Percentiles rank a stretch among this genome's conserved stretches.
phyloP scores from a whole-genome alignment of 2,888 invertebrate species.

The Meloe dianella region DNA sequence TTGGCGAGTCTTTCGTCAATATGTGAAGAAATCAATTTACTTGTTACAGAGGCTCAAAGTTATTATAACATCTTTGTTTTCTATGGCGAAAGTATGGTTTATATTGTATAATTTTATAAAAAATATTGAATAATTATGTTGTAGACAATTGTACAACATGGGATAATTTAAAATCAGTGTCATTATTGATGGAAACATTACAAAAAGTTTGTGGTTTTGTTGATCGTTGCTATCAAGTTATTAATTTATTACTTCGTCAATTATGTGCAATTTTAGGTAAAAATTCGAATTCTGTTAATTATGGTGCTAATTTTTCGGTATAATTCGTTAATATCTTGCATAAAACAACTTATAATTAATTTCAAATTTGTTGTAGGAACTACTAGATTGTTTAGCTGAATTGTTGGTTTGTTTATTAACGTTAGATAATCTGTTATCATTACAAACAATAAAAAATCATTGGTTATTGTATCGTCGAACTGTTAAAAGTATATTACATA shows the following conservation, averaged over 20 bases:
- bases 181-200: conserved; percentile 66
- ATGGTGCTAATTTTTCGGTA: conserved; percentile 54
- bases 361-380: conserved; percentile 56
- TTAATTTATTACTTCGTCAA: conserved; percentile 76
- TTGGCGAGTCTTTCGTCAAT: conserved; percentile 79
- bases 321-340: too few relatives aligned
- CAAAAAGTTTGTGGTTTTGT: conserved; percentile 73
- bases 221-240: conserved; percentile 73
- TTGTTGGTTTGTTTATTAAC: conserved; percentile 69
- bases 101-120: too few relatives aligned
- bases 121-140: conserved; percentile 21
- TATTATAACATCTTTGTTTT: conserved; percentile 69
- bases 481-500: conserved; percentile 71
- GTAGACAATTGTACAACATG: conserved; percentile 48
- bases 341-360: too few relatives aligned
- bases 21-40: conserved; percentile 75
- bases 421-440: conserved; percentile 71
- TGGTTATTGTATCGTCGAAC: conserved; percentile 81
- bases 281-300: conserved; percentile 53
- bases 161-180: conserved; percentile 56
- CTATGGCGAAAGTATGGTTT: conserved; percentile 71
- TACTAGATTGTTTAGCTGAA: conserved; percentile 68
- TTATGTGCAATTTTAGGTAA: conserved; percentile 71
- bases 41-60: conserved; percentile 72
- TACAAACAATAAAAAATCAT: conserved; percentile 66